Base-by-base conservation (phyloP, 2,113 vertebrate species). In the Coryphaenoides rupestris region DNA sequence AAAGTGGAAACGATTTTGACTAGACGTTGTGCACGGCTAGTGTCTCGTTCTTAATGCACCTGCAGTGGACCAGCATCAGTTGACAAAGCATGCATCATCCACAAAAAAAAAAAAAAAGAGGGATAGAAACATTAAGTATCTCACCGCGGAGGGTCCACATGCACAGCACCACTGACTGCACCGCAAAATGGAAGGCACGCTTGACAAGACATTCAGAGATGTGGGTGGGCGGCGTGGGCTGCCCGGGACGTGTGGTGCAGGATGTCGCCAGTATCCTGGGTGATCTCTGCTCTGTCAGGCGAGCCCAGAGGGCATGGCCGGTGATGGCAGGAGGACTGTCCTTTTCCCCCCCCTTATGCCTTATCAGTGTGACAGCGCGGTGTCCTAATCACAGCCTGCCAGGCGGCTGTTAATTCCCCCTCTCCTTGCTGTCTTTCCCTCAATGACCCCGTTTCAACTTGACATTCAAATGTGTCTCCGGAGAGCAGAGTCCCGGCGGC, bases 321-420 rank as follows among this genome's bases (percentile, higher is more conserved):
- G 24, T 55, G 79, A 65, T 69, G 74, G 65, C 28, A 4, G 68
- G 13, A 12, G 52, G 65, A 66, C 75, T 69, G 67, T 72, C 87
- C 86, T 85, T 88, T 89, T 89, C 90, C 88, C 73, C 88, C 73
- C 33, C 33, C 33, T 40, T 40, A 17, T 50, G 68, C 80, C 86
- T 90, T 92, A 89, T 93, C 86, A 87, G 90, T 89, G 89, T 90
- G 93, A 89, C 87, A 87, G 88, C 89, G 79, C 76, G 73, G 90
- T 81, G 73, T 77, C 89, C 91, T 94, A 88, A 92, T 95, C 92
- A 87, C 90, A 73, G 68, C 79, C 50, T 69, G n/a, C 80, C 91
- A 89, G 92, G 87, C 82, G 74, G 82, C 62, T 77, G 79, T 77
- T 88, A 86, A 87, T 89, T 92, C 89, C 89, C 82, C 76, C 10